A percentile compares a stretch with the other conserved stretches of the same genome.
Evolutionary conservation across 2,888 invertebrate species (phyloP).

Genomic region (Scaptomyza reducta): DNA sequence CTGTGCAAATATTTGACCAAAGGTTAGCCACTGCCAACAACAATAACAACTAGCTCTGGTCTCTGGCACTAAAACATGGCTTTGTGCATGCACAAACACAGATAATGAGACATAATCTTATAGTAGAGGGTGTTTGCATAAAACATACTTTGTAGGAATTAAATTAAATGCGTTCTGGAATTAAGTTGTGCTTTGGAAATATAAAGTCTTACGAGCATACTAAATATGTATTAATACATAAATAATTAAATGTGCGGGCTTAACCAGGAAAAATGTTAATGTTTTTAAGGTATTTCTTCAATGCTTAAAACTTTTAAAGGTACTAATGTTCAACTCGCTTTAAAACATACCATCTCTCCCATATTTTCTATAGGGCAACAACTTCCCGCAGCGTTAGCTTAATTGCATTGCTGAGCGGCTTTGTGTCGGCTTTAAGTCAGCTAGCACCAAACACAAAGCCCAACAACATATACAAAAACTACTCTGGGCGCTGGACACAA

Average conservation of each 20-base stretch:
- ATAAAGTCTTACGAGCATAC: background rate
- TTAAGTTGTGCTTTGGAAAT: background rate
- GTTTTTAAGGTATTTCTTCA: too few species aligned
- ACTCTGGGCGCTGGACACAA: constrained; percentile 9
- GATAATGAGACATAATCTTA: background rate
- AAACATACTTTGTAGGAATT: background rate
- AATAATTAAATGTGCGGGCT: background rate
- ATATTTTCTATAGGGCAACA: constrained; percentile 21
- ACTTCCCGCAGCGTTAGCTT: constrained; percentile 45
- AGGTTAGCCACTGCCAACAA: constrained; percentile 55
- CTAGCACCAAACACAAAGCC: constrained; percentile 23
- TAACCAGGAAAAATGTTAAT: too few species aligned
- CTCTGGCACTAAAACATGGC: constrained; percentile 26
- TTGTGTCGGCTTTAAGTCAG: constrained; percentile 74
- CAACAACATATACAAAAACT: background rate
- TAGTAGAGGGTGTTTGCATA: background rate
- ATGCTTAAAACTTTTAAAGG: too few species aligned
- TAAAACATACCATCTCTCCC: background rate
- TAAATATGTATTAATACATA: background rate
- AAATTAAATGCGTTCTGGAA: background rate
- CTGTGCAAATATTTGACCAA: constrained; percentile 58
- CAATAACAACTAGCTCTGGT: constrained; percentile 9
- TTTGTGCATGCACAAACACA: constrained; percentile 25
- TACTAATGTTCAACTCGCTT: background rate
- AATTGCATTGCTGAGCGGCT: constrained; percentile 75